Percentiles rank a stretch among this genome's conserved stretches.
These are phyloP conservation scores for Zaprionus camerounensis DNA, from an alignment of 1,140 invertebrate species.

Conservation along the genomic window DNA sequence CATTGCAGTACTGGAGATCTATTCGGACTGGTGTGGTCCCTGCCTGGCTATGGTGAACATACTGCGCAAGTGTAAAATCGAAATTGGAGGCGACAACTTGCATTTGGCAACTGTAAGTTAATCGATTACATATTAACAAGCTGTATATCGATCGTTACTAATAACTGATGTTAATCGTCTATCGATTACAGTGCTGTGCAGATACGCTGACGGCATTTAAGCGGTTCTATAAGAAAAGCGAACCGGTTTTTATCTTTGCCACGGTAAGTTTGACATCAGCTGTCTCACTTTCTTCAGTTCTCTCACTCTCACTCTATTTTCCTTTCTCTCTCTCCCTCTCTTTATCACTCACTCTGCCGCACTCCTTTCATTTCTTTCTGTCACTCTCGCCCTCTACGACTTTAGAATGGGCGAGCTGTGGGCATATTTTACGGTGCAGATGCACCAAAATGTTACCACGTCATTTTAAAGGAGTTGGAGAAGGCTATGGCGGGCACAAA, in stretches of 20 bases:
- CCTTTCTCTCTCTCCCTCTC: too few relatives aligned
- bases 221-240: constrained; percentile 93
- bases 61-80: constrained; percentile 95
- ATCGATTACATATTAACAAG: background rate
- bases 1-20: constrained; percentile 92
- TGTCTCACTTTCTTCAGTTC: too few relatives aligned
- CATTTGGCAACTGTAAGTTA: constrained; percentile 90
- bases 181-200: constrained; percentile 86
- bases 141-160: background rate
- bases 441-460: constrained; percentile 89
- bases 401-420: constrained; percentile 88
- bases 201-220: constrained; percentile 91
- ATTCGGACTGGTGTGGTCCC: constrained; percentile 96
- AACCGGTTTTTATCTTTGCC: constrained; percentile 95
- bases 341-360: too few relatives aligned
- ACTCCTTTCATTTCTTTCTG: background rate
- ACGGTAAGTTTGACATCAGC: constrained; percentile 87
- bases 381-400: background rate
- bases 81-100: constrained; percentile 93
- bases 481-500: constrained; percentile 59
- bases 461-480: constrained; percentile 90
- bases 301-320: too few relatives aligned
- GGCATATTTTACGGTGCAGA: constrained; percentile 94
- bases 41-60: constrained; percentile 94
- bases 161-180: background rate